Evolutionary conservation across 2,113 vertebrate genomes (phyloP), one percentile per base, ranked within the genome.

Genomic region (Neotoma lepida): DNA sequence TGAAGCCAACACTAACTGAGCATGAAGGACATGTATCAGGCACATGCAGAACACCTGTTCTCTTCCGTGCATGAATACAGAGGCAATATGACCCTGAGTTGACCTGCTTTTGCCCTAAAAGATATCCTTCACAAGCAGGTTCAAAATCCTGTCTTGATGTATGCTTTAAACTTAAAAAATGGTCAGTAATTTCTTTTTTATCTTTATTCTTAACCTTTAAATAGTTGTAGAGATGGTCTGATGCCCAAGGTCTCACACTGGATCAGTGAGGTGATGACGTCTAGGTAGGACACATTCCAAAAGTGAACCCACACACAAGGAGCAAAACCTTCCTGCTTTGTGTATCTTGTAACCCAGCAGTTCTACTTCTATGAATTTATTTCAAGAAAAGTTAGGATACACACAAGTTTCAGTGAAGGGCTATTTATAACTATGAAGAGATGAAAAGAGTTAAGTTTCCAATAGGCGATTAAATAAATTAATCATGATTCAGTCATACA

Each of bases 371-470:
- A 94, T 86, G 44, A 93, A 81, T 92, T 91, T 95, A 94, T 66
- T 89, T 96, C 68, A 96, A 95, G 89, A 93, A 96, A 94, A 91
- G 90, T 64, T 90, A 91, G 76, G 74, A 94, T 95, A 35, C 88
- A 95, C 64, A 94, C 56, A 89, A 56, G 82, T 77, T 90, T 97
- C 80, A 56, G 70, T 88, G 86, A 96, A 96, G 70, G 93, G 87
- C 33, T 95, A 5, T 96, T 96, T 97, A 91, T 96, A 96, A 94
- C 94, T 93, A 68, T 73, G 76, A 94, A 96, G 93, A 94, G 96
- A 94, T 92, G 77, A 84, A 94, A 95, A 95, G 74, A 91, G 87
- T 84, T 39, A 91, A 95, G 86, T 96, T 77, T 85, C 84, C 88
- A 88, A 26, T 4, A 86, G 71, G 85, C 18, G 1, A 89, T 90